These are phyloP conservation scores for Cerceris rybyensis DNA, from an alignment of 2,888 invertebrate genomes.

Conservation along the genomic window DNA sequence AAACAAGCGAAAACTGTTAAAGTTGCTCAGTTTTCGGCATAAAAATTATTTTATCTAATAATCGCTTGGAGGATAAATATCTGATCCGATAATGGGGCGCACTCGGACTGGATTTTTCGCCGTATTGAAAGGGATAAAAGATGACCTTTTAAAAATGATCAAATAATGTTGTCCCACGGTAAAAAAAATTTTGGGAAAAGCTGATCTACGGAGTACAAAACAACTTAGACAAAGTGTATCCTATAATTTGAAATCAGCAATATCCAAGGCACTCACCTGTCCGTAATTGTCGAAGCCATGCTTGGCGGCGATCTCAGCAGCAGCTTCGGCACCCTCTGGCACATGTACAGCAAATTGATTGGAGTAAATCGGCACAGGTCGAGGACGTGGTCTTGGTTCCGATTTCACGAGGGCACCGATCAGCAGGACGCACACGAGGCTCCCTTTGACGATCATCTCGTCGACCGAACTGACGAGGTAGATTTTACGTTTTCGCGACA, in stretches of 20 bases:
- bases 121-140: no score
- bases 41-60: no score
- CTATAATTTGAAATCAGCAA: background rate
- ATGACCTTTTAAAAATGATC: no score
- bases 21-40: no score
- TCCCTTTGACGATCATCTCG: slow-evolving; percentile 73
- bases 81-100: no score
- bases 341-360: slow-evolving; percentile 95
- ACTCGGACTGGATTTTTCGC: no score
- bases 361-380: slow-evolving; percentile 85
- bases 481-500: background rate
- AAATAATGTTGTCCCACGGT: no score
- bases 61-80: no score
- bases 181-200: background rate
- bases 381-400: slow-evolving; percentile 65
- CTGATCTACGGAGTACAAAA: background rate
- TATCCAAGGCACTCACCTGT: slow-evolving; percentile 88
- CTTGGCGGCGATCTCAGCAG: slow-evolving; percentile 89
- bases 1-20: no score
- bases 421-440: slow-evolving; percentile 69
- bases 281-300: slow-evolving; percentile 94
- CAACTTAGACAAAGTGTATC: background rate
- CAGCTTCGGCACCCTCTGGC: slow-evolving; percentile 88
- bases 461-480: slow-evolving; percentile 32
- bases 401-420: slow-evolving; percentile 64